Conservation (phyloP, 2,113 vertebrate genomes). For the Vombatus ursinus region DNA sequence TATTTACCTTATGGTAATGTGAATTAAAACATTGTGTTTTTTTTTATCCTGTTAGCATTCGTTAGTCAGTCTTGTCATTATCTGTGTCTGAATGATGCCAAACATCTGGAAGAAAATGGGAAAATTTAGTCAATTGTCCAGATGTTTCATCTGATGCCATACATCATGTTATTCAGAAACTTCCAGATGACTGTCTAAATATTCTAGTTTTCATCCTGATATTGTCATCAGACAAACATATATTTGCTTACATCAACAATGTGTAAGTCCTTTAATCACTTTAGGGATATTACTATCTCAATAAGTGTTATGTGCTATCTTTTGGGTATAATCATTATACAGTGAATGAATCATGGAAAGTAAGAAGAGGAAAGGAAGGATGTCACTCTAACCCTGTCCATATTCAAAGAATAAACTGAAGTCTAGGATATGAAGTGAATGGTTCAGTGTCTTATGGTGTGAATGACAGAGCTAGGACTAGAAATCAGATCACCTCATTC, state of each 20-base stretch:
- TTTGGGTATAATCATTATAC: background rate
- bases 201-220: background rate
- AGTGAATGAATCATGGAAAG: background rate
- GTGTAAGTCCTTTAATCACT: background rate
- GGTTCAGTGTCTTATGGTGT: background rate
- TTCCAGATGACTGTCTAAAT: background rate
- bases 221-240: background rate
- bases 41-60: slow-evolving; percentile 21
- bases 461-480: background rate
- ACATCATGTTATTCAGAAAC: background rate
- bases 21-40: background rate
- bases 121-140: slow-evolving; percentile 6
- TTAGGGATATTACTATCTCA: background rate
- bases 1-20: slow-evolving; percentile 15
- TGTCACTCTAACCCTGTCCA: background rate
- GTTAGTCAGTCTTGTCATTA: background rate
- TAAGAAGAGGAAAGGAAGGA: background rate
- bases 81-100: slow-evolving; percentile 7
- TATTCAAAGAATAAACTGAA: background rate
- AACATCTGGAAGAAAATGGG: slow-evolving; percentile 43
- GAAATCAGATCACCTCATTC: background rate
- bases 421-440: background rate
- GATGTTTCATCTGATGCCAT: background rate
- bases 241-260: background rate
- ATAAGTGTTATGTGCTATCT: background rate